Conservation (phyloP, 1,140 invertebrate genomes). For the Drosophila pandora region DNA sequence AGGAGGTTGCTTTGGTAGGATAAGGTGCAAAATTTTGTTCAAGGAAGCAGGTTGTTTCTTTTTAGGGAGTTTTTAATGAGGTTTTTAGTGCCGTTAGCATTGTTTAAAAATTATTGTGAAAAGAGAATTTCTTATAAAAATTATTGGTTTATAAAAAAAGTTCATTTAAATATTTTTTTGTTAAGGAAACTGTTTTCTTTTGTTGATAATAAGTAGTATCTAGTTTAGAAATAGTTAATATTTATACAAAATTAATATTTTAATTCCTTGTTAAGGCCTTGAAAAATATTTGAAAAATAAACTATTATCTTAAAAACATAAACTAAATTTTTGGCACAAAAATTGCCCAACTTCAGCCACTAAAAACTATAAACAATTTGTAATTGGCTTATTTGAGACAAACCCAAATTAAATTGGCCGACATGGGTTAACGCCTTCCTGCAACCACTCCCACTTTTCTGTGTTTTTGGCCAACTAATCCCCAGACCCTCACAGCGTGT, state of each 20-base stretch:
- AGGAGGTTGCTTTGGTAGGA: not conserved
- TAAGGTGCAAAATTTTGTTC: not conserved
- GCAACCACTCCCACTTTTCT: not conserved
- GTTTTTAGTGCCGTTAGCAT: no score
- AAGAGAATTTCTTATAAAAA: no score
- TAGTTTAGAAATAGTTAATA: no score
- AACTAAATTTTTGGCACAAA: no score
- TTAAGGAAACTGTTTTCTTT: no score
- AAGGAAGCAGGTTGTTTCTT: not conserved
- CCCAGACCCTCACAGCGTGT: slow-evolving; percentile 21
- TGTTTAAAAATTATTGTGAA: no score
- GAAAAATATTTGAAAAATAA: no score
- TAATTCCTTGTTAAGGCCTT: no score
- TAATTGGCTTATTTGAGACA: not conserved
- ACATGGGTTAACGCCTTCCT: slow-evolving; percentile 12
- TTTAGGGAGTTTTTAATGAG: not conserved
- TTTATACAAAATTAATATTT: no score
- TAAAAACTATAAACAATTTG: not conserved
- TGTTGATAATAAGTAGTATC: no score
- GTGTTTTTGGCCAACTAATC: not conserved
- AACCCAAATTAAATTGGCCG: not conserved
- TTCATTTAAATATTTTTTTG: no score
- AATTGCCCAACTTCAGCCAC: not conserved
- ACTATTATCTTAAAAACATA: not conserved
- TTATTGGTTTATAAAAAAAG: no score